These are phyloP conservation scores for Cettia cetti DNA, from an alignment of 2,113 vertebrate species.

Conservation along the genomic window DNA sequence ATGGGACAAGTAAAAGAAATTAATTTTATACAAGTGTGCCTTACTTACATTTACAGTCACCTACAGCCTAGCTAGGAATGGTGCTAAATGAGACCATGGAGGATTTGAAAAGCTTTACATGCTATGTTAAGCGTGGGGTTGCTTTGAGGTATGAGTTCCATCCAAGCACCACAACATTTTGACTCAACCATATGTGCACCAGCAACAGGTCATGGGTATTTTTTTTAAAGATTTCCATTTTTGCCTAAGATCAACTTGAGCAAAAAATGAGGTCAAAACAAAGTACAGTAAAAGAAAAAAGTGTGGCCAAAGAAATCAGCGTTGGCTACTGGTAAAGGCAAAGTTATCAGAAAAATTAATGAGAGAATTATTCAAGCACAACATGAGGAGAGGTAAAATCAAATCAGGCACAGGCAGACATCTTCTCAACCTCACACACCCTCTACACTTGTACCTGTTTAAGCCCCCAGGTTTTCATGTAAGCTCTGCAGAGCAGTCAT, in stretches of 20 bases:
- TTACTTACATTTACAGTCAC: neutral
- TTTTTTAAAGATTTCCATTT: neutral
- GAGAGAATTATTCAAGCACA: neutral
- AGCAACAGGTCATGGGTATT: neutral
- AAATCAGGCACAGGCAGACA: neutral
- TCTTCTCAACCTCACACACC: neutral
- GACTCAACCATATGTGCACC: neutral
- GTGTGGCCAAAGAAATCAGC: fast-evolving
- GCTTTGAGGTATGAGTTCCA: neutral
- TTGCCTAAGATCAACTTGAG: neutral
- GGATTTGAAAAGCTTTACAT: neutral
- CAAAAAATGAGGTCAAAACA: neutral
- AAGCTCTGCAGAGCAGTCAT: neutral
- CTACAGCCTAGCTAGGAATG: neutral
- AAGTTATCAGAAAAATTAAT: neutral
- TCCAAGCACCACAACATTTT: neutral
- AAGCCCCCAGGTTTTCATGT: neutral
- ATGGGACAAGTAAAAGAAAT: neutral
- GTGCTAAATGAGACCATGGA: neutral
- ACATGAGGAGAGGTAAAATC: neutral
- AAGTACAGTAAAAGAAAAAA: neutral
- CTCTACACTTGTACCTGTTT: neutral
- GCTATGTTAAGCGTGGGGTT: neutral
- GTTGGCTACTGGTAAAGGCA: neutral
- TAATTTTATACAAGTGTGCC: neutral